Conservation (phyloP, 2,888 invertebrate species). For the Tetheella fluctuosa region DNA sequence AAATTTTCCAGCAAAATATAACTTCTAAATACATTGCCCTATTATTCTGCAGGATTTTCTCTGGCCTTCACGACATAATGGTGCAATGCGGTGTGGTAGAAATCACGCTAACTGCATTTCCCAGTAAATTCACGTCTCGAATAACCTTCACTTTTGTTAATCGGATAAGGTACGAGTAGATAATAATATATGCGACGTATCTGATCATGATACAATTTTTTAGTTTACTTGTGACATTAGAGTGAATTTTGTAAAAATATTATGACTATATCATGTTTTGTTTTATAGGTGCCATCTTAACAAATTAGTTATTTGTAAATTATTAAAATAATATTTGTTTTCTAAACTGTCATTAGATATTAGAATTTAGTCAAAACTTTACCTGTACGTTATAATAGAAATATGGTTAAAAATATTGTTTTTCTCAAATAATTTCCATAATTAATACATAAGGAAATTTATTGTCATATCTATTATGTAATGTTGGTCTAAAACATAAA, state of each 20-base stretch:
- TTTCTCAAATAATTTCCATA: no score
- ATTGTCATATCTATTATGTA: neutral
- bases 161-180: no score
- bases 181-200: conserved; percentile 34
- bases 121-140: conserved; percentile 51
- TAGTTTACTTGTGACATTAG: neutral
- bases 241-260: neutral
- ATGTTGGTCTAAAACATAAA: neutral
- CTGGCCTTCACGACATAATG: conserved; percentile 62
- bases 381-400: no score
- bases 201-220: conserved; percentile 25
- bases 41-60: conserved; percentile 62
- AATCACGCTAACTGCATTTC: conserved; percentile 67
- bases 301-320: no score
- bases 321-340: no score
- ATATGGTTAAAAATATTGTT: no score
- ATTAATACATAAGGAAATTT: no score
- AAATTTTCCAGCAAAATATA: conserved; percentile 10
- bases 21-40: conserved; percentile 39
- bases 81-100: conserved; percentile 70
- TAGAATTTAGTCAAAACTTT: no score
- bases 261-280: no score
- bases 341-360: no score
- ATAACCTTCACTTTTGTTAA: conserved; percentile 56
- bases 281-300: no score